Base-by-base conservation (phyloP, 2,113 vertebrate genomes). In the Falco punctatus region DNA sequence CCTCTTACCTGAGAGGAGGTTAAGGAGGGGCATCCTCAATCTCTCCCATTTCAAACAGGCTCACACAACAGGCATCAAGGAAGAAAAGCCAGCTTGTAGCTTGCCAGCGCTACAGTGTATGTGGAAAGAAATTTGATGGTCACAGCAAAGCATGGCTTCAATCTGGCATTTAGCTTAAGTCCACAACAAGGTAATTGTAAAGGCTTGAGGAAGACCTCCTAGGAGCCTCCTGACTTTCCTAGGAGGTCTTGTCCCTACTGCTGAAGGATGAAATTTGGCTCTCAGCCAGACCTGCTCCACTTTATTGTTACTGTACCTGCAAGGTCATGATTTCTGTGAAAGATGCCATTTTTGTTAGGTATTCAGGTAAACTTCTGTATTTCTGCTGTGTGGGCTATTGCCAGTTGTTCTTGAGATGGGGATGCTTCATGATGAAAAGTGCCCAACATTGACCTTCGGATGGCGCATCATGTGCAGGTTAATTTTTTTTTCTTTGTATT, bases 271-370 rank as follows among this genome's bases (percentile, higher is more conserved):
- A 75, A 51, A 23, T 75, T 90, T 62, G 22, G 9, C 81, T 80
- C 15, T 44, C 5, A 20, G 16, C 9, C 42, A 42, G 13, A 26
- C 0, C 1, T 30, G 44, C 7, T 12, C 28, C 21, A 11, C 20
- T 57, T 70, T 22, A 32, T 30, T 21, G 26, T 58, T 48, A 13
- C 57, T 69, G 6, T 51, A 15, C 22, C 21, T 70, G 17, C 33
- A 81, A 64, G 64, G 38, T 65, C 7, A 10, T 0, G 2, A 19
- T 64, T 87, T 77, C 61, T 51, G 26, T 84, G 40, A 71, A 51
- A 38, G 33, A 28, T 18, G 54, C 8, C 3, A 8, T 24, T 81
- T 62, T 61, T 40, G 12, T n/a, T 40, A 62, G 17, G 26, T 49
- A 18, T 51, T 75, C 10, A 54, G 17, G 32, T 70, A 49, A 28